A percentile compares a stretch with the other conserved stretches of the same genome.
Conservation (phyloP, 2,888 invertebrate species). For the Entomobrya multifasciata region DNA sequence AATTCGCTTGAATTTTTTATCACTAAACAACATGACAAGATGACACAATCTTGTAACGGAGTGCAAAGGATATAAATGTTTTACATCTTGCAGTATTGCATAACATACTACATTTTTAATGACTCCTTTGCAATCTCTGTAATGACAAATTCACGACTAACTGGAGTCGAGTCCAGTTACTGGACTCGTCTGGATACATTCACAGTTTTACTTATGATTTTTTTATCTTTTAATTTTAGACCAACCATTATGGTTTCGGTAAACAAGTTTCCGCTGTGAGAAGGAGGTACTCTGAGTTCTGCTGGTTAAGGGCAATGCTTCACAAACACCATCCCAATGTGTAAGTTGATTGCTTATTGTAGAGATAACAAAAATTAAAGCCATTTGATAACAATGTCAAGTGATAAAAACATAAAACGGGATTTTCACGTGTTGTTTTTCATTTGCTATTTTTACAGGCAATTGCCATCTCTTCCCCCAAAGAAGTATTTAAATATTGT, state of each 20-base stretch:
- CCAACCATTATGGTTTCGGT: constrained; percentile 77
- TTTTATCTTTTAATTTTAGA: constrained; percentile 69
- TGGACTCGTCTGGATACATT: background rate
- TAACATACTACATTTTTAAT: no score
- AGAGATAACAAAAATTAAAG: background rate
- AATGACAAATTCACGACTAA: no score
- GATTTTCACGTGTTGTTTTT: constrained; percentile 31
- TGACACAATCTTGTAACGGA: background rate
- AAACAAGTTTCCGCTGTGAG: constrained; percentile 73
- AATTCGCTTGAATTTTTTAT: constrained; percentile 42
- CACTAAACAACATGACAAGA: background rate
- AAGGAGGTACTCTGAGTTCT: constrained; percentile 78
- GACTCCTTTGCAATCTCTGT: no score
- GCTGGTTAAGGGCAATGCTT: constrained; percentile 76
- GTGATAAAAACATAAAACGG: background rate
- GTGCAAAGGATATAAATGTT: no score
- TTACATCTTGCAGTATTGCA: no score
- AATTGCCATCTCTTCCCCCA: constrained; percentile 76
- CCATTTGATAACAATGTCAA: background rate
- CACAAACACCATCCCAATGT: constrained; percentile 75
- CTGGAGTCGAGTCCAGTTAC: no score
- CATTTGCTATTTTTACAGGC: constrained; percentile 61
- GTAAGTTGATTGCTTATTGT: constrained; percentile 65
- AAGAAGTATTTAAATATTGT: constrained; percentile 75
- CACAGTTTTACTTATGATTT: background rate